Percentiles rank a stretch among this genome's conserved stretches.
phyloP scores from a whole-genome alignment of 2,113 vertebrate species.

The Seriola quinqueradiata region DNA sequence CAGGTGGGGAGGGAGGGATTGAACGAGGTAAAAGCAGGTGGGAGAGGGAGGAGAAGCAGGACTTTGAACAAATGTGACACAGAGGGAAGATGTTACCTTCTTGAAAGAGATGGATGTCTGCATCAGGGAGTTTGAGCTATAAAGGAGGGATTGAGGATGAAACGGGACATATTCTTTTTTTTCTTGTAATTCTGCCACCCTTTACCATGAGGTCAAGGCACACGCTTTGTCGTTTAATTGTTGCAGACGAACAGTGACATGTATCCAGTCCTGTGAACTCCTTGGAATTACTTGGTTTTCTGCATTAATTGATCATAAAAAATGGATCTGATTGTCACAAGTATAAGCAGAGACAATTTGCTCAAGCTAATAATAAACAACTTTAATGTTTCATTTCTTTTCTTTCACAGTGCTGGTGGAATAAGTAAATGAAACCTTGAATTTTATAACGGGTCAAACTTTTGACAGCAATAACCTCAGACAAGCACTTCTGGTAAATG shows the following conservation, averaged over 20 bases:
- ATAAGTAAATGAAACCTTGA: no score
- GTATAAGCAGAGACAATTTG: not conserved
- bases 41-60: conserved; percentile 2
- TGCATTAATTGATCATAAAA: no score
- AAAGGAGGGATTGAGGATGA: not conserved
- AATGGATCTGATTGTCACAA: not conserved
- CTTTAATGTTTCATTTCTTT: no score
- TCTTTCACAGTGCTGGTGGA: no score
- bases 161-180: not conserved
- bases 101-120: conserved; percentile 30
- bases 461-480: not conserved
- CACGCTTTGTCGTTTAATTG: not conserved
- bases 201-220: not conserved
- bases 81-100: not conserved
- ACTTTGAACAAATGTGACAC: conserved; percentile 17
- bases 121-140: conserved; percentile 8
- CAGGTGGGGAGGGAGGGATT: conserved; percentile 65
- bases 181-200: not conserved
- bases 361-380: not conserved
- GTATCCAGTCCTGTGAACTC: no score
- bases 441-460: no score
- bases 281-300: no score
- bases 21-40: not conserved
- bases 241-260: no score
- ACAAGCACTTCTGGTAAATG: not conserved